Evolutionary conservation across 2,888 invertebrate species (phyloP).

Genomic region (Quadriops clusia): DNA sequence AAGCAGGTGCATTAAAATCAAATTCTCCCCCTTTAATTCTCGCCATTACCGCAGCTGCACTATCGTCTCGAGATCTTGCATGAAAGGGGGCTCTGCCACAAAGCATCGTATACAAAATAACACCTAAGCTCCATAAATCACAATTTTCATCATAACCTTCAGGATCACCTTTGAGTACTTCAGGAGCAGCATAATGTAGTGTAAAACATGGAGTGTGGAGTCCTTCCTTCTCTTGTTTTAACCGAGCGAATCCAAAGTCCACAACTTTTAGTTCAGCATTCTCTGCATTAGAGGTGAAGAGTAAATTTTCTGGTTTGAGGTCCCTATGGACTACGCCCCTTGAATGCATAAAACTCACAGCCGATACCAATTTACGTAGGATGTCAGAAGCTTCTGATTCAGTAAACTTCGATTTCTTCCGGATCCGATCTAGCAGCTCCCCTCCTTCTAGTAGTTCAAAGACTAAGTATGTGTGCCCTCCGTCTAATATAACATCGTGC

Average conservation of each 20-base stretch:
- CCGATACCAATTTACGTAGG: constrained; percentile 70
- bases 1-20: constrained; percentile 55
- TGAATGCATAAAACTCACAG: constrained; percentile 75
- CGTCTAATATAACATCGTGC: constrained; percentile 73
- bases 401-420: constrained; percentile 53
- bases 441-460: constrained; percentile 77
- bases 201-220: constrained; percentile 87
- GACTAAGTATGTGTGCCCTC: constrained; percentile 80
- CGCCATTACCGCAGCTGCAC: constrained; percentile 64
- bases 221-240: constrained; percentile 48
- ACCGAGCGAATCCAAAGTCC: constrained; percentile 92
- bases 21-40: constrained; percentile 71
- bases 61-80: constrained; percentile 54
- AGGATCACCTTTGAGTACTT: constrained; percentile 56
- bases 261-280: constrained; percentile 72
- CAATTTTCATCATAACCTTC: constrained; percentile 84
- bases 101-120: constrained; percentile 62
- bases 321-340: constrained; percentile 83
- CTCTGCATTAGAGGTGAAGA: constrained; percentile 48
- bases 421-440: constrained; percentile 60
- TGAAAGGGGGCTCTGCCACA: constrained; percentile 84
- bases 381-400: constrained; percentile 72
- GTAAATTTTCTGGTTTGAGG: constrained; percentile 82
- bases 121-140: constrained; percentile 94
- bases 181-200: constrained; percentile 89